Evolutionary conservation across 2,113 vertebrate species (phyloP).

Genomic region (Albula glossodonta): DNA sequence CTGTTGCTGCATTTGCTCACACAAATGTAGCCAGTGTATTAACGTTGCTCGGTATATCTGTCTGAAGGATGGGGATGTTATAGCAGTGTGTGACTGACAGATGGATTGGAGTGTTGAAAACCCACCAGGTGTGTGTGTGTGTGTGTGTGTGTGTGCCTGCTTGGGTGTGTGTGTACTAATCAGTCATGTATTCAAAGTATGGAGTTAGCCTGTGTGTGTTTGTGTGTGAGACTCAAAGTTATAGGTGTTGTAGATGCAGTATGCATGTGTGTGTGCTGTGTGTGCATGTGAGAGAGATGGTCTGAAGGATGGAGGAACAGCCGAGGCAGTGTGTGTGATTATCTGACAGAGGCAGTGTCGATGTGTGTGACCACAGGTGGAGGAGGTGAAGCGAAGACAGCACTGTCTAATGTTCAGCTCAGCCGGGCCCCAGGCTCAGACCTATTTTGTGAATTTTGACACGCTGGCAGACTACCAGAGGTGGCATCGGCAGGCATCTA

Average conservation of each 20-base stretch:
- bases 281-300: neutral
- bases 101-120: too few relatives aligned
- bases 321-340: too few relatives aligned
- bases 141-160: neutral
- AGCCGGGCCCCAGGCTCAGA: conserved; percentile 87
- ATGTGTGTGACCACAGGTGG: conserved; percentile 73
- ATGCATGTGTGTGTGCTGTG: neutral
- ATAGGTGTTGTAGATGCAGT: too few relatives aligned
- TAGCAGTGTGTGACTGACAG: too few relatives aligned
- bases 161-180: neutral
- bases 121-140: neutral
- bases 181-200: too few relatives aligned
- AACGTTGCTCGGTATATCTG: too few relatives aligned
- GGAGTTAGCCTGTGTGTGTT: too few relatives aligned
- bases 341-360: neutral
- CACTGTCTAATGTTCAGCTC: conserved; percentile 90
- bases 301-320: too few relatives aligned
- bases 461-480: conserved; percentile 84
- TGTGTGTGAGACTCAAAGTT: neutral
- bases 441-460: conserved; percentile 90
- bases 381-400: conserved; percentile 86
- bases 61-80: too few relatives aligned
- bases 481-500: conserved; percentile 91
- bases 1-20: too few relatives aligned
- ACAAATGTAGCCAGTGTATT: too few relatives aligned